Conservation (phyloP, 2,888 invertebrate genomes). For the Bombylius discolor region DNA sequence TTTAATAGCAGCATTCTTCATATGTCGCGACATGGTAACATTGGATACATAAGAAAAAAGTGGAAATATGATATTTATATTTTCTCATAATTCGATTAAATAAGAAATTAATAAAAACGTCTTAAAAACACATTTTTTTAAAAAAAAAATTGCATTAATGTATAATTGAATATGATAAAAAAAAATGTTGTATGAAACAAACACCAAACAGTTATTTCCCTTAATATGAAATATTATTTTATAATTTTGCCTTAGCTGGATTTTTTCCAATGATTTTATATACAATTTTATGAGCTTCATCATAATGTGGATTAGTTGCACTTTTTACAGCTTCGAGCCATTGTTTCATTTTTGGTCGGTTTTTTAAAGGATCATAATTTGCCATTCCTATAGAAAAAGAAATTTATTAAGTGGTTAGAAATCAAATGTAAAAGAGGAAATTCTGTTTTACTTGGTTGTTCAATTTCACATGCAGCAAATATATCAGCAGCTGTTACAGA, state of each 20-base stretch:
- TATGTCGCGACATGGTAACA: constrained; percentile 47
- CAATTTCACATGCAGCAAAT: constrained; percentile 61
- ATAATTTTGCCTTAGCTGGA: constrained; percentile 27
- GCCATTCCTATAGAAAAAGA: not conserved
- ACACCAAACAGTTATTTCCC: too few species aligned
- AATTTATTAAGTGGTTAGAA: not conserved
- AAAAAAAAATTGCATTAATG: too few species aligned
- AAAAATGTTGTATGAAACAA: too few species aligned
- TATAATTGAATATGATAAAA: too few species aligned
- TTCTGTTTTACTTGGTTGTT: constrained; percentile 51
- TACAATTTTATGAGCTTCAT: constrained; percentile 46
- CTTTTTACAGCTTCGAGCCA: constrained; percentile 53
- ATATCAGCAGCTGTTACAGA: constrained; percentile 60
- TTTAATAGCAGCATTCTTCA: constrained; percentile 76
- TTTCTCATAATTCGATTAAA: too few species aligned
- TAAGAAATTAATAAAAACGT: too few species aligned
- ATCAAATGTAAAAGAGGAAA: too few species aligned
- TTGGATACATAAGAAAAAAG: constrained; percentile 17
- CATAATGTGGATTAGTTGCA: constrained; percentile 49
- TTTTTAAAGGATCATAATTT: constrained; percentile 45
- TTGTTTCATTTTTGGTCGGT: constrained; percentile 44
- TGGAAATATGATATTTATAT: too few species aligned
- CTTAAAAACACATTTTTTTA: too few species aligned
- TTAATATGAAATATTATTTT: not conserved
- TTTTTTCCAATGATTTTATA: constrained; percentile 40